Evolutionary conservation across 1,140 invertebrate genomes (phyloP).

Genomic region (Oryctes rhinoceros): DNA sequence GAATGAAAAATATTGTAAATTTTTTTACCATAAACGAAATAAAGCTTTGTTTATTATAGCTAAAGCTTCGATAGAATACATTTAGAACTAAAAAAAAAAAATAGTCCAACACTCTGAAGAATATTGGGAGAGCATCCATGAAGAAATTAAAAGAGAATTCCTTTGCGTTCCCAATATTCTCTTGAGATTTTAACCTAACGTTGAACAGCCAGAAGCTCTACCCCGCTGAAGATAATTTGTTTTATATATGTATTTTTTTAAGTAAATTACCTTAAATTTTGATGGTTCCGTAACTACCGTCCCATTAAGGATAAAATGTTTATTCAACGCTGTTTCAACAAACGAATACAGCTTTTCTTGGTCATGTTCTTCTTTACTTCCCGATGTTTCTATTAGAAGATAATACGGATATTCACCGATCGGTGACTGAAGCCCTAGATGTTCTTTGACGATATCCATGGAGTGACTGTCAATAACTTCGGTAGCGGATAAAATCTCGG

Average conservation of each 20-base stretch:
- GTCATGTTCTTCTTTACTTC: conserved; percentile 83
- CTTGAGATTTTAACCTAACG: too few species aligned
- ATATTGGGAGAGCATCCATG: too few species aligned
- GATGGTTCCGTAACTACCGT: conserved; percentile 80
- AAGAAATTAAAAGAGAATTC: too few species aligned
- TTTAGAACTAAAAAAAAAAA: not conserved
- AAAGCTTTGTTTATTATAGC: too few species aligned
- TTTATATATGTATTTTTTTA: not conserved
- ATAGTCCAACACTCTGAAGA: too few species aligned
- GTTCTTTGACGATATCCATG: conserved; percentile 68
- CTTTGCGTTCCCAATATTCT: too few species aligned
- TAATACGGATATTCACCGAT: conserved; percentile 81
- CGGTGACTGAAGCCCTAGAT: conserved; percentile 71
- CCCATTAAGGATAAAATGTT: conserved; percentile 81
- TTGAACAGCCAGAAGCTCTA: not conserved
- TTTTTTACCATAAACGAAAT: too few species aligned
- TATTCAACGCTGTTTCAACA: conserved; percentile 75
- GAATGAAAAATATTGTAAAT: too few species aligned
- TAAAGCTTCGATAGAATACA: too few species aligned
- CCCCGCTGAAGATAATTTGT: not conserved
- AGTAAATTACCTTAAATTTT: conserved; percentile 65
- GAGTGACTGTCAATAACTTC: conserved; percentile 86
- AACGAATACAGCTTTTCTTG: conserved; percentile 85
- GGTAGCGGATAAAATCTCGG: conserved; percentile 92
- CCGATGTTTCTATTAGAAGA: conserved; percentile 89